Base-by-base conservation (phyloP, 2,888 invertebrate genomes). In the Lycocerus yunnanus region DNA sequence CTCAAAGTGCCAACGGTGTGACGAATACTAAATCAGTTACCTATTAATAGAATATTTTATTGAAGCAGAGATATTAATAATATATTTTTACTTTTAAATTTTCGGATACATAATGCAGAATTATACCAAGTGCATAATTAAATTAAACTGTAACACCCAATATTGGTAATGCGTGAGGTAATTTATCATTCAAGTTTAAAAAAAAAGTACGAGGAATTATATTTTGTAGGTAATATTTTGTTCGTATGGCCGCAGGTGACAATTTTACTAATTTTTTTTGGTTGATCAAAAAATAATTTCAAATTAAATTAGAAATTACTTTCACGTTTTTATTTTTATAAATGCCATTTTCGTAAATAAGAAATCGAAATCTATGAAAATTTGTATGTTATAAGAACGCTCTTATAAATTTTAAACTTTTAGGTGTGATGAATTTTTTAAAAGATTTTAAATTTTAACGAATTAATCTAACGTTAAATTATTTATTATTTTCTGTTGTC, bases 21-120 rank as follows among this genome's bases (percentile, higher is more conserved):
- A 63, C 43, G 69, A 27, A 69, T 63, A 69, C 69, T 69, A 69
- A 69, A 43, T 43, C 18, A 27, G 63, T 63, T 27, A 60, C 76
- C 70, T 73, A 75, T 71, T 68, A 58, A 27, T 61, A 16, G 24
- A 43, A 27, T 58, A 66, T 66, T 70, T 60, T 66, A 72, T 72
- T 71, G 58, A 63, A n/a, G 63, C 59, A 24, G 18, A 61, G 60
- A 72, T 72, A 68, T 72, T 72, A 72, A 72, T 61, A 72, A 72
- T 72, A 67, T 43, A 18, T 72, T 72, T 72, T 67, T 61, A 27
- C 43, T 68, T 68, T 72, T 68, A 61, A 61, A 72, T 67, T 66
- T 58, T 16, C 60, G 61, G 60, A 24, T 15, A 61, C 14, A 72
- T 68, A 43, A 43, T 43, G 43, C 43, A 43, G 68, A 72, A 61